Conservation (phyloP, 2,113 vertebrate genomes). For the Percina caprodes region DNA sequence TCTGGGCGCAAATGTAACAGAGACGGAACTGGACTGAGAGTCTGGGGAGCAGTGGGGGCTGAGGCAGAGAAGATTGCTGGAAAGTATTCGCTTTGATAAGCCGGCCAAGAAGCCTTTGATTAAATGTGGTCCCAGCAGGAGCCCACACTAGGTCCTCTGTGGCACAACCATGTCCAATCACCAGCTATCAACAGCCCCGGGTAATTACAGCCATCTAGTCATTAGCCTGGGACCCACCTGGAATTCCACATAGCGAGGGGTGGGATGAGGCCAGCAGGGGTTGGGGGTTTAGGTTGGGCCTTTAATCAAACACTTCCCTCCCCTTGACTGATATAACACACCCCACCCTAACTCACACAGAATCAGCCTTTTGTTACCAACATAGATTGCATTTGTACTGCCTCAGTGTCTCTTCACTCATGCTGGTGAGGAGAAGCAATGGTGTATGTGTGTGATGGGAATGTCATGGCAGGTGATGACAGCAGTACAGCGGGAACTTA, state of each 20-base stretch:
- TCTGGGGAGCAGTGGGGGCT: slow-evolving; percentile 64
- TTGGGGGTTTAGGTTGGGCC: slow-evolving; percentile 69
- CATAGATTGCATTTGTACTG: slow-evolving; percentile 52
- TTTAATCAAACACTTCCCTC: slow-evolving; percentile 79
- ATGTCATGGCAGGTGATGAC: slow-evolving; percentile 30
- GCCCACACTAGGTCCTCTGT: slow-evolving; percentile 82
- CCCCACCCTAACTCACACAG: slow-evolving; percentile 49
- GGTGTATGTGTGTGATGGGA: slow-evolving; percentile 31
- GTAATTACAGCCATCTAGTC: slow-evolving; percentile 84
- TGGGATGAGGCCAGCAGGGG: slow-evolving; percentile 63
- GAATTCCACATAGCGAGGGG: slow-evolving; percentile 72
- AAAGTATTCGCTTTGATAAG: slow-evolving; percentile 85
- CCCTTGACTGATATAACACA: slow-evolving; percentile 63
- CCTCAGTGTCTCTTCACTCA: slow-evolving; percentile 22
- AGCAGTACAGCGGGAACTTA: slow-evolving; percentile 26
- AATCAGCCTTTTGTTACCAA: slow-evolving; percentile 70
- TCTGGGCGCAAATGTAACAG: slow-evolving; percentile 48
- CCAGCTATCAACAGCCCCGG: slow-evolving; percentile 77
- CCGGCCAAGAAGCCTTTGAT: slow-evolving; percentile 78
- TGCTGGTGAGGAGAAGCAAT: slow-evolving; percentile 1
- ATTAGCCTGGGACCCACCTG: slow-evolving; percentile 81
- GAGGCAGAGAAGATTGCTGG: slow-evolving; percentile 77
- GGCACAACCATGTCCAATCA: slow-evolving; percentile 78
- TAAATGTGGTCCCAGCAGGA: slow-evolving; percentile 76
- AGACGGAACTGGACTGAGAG: slow-evolving; percentile 50